A percentile compares a stretch with the other conserved stretches of the same genome.
These are phyloP conservation scores for Euglossa dilemma DNA, from an alignment of 1,140 invertebrate species.

Conservation along the genomic window DNA sequence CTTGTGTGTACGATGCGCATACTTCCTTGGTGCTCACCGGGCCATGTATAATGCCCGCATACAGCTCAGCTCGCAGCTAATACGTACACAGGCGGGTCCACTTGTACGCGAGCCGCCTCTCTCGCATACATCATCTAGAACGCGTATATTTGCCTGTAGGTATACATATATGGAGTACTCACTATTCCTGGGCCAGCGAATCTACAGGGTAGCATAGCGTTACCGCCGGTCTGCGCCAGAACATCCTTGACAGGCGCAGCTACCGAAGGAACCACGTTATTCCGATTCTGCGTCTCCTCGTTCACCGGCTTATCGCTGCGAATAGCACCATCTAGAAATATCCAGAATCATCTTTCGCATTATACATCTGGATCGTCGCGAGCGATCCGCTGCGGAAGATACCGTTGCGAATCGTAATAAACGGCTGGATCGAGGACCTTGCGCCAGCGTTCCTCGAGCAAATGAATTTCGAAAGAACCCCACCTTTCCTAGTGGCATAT, in stretches of 20 bases:
- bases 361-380: too few species aligned
- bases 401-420: too few species aligned
- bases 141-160: slow-evolving; percentile 56
- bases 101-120: slow-evolving; percentile 18
- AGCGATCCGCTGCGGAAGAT: too few species aligned
- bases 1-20: slow-evolving; percentile 33
- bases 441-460: not conserved
- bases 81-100: not conserved
- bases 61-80: not conserved
- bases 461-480: not conserved
- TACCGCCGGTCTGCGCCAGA: slow-evolving; percentile 66
- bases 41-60: slow-evolving; percentile 30
- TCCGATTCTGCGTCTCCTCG: slow-evolving; percentile 10
- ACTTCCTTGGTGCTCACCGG: slow-evolving; percentile 42
- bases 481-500: slow-evolving; percentile 13
- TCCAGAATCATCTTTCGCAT: not conserved
- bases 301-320: slow-evolving; percentile 18
- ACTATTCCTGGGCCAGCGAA: slow-evolving; percentile 68
- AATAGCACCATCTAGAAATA: slow-evolving; percentile 41
- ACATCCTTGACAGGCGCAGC: slow-evolving; percentile 62
- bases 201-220: slow-evolving; percentile 66
- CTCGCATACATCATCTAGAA: slow-evolving; percentile 54
- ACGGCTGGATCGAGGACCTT: not conserved
- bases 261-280: slow-evolving; percentile 30
- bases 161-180: slow-evolving; percentile 58